Percentiles rank a stretch among this genome's conserved stretches.
Evolutionary conservation across 2,797 vertebrate species (phyloP).

Genomic region (Pempheris klunzingeri): DNA sequence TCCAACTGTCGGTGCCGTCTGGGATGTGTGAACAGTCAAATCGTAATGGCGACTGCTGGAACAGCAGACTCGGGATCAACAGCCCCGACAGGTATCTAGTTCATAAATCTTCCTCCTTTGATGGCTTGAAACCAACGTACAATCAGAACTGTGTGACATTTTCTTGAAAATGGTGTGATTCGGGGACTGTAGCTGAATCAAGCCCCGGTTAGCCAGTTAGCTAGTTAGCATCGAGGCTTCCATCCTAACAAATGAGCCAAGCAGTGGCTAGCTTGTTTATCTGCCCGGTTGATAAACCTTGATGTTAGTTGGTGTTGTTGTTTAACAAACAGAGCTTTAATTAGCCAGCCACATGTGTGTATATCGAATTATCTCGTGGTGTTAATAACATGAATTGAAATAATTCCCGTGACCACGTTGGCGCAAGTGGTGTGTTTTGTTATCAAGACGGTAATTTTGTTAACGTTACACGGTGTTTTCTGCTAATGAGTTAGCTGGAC

Average conservation of each 20-base stretch:
- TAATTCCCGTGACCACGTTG: conserved; percentile 28
- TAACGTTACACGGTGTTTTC: neutral
- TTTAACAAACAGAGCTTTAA: neutral
- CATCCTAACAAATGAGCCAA: conserved; percentile 60
- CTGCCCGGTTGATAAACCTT: conserved; percentile 15
- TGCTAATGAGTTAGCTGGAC: conserved; percentile 10
- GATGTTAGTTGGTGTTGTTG: neutral
- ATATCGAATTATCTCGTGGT: neutral
- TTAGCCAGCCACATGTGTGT: fast-evolving
- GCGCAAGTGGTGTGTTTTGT: conserved; percentile 19
- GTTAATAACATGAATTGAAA: neutral
- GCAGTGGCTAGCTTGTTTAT: conserved; percentile 26
- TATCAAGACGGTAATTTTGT: conserved; percentile 37
- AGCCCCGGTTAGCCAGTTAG: conserved; percentile 61
- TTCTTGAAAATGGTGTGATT: neutral
- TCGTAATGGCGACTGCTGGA: conserved; percentile 89
- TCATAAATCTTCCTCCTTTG: fast-evolving
- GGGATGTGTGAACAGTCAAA: conserved; percentile 71
- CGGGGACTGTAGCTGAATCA: neutral
- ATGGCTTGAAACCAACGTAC: neutral
- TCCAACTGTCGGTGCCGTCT: conserved; percentile 45
- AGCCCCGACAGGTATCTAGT: conserved; percentile 83
- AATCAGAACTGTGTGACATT: neutral
- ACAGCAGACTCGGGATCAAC: conserved; percentile 84
- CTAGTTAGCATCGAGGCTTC: conserved; percentile 64